phyloP scores from a whole-genome alignment of 2,113 vertebrate species.

The Pagrus major region DNA sequence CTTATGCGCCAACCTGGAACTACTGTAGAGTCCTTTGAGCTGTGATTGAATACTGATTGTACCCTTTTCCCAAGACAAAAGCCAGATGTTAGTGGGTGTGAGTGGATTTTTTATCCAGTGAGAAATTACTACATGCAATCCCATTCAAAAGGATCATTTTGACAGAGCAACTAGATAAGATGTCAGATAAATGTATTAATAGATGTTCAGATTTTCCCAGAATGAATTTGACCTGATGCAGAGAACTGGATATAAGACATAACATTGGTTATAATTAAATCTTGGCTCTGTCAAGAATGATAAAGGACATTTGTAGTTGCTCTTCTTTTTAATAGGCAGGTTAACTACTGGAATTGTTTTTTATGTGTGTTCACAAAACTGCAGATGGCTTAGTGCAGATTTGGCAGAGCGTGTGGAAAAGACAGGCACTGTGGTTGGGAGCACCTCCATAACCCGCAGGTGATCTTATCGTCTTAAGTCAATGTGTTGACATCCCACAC shows the following conservation, averaged over 20 bases:
- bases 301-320: constrained; percentile 2
- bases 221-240: neutral
- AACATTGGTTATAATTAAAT: constrained; percentile 14
- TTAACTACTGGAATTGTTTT: constrained; percentile 39
- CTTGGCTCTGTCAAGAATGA: constrained; percentile 22
- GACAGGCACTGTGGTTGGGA: constrained; percentile 34
- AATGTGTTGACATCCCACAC: constrained; percentile 31
- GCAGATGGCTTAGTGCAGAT: constrained; percentile 33
- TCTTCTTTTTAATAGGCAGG: constrained; percentile 21
- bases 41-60: too few species aligned
- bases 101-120: too few species aligned
- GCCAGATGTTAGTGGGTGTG: too few species aligned
- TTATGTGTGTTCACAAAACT: constrained; percentile 41
- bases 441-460: constrained; percentile 51
- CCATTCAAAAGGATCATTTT: neutral
- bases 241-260: neutral
- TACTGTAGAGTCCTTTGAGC: too few species aligned
- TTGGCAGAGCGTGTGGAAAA: constrained; percentile 67
- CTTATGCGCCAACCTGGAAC: too few species aligned
- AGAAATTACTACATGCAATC: too few species aligned
- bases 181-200: neutral
- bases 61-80: too few species aligned
- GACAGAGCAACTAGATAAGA: neutral
- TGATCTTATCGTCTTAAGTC: constrained; percentile 56
- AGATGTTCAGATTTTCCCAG: neutral